Percentiles rank a stretch among this genome's conserved stretches.
Conservation (phyloP, 2,113 vertebrate genomes). For the Pluvialis apricaria region DNA sequence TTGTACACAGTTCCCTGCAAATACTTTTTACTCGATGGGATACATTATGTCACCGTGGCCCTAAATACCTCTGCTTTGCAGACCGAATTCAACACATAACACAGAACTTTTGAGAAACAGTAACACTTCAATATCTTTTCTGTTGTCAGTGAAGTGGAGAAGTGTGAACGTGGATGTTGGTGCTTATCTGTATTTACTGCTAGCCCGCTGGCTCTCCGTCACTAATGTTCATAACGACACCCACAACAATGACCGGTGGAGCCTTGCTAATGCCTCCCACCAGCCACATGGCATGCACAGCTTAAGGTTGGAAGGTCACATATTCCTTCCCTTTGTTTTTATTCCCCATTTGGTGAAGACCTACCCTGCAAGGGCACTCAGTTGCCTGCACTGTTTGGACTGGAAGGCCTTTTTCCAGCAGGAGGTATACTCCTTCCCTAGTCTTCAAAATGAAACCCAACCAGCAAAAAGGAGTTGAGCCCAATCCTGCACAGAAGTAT, state of each 20-base stretch:
- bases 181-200: slow-evolving; percentile 34
- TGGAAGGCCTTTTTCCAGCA: neutral
- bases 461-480: neutral
- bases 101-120: neutral
- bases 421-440: neutral
- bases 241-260: slow-evolving; percentile 41
- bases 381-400: neutral
- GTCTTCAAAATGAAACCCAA: neutral
- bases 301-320: slow-evolving; percentile 54
- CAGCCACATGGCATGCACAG: neutral
- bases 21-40: neutral
- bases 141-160: neutral
- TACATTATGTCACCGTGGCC: neutral
- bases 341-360: neutral
- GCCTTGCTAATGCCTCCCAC: slow-evolving; percentile 55
- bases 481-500: neutral
- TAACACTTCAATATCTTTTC: neutral
- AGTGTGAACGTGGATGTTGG: neutral
- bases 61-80: neutral
- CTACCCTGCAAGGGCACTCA: neutral
- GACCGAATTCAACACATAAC: neutral
- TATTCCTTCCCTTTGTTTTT: neutral
- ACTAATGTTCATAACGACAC: slow-evolving; percentile 44
- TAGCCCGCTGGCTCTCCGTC: slow-evolving; percentile 35
- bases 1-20: neutral